A percentile compares a stretch with the other conserved stretches of the same genome.
Conservation (phyloP, 2,797 vertebrate genomes). For the Manis pentadactyla region DNA sequence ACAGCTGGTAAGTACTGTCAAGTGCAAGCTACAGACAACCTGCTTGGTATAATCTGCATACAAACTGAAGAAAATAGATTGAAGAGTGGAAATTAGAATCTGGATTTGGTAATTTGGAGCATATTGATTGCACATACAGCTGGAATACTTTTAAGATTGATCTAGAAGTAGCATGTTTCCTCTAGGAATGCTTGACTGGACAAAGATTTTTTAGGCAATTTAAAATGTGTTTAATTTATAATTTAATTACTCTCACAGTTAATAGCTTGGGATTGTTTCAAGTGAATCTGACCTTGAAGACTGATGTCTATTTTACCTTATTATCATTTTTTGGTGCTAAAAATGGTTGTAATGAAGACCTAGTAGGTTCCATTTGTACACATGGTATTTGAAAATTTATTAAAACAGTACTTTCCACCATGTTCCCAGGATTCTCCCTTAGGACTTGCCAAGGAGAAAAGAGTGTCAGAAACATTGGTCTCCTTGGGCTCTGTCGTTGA, state of each 20-base stretch:
- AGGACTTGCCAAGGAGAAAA: neutral
- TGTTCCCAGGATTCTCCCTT: neutral
- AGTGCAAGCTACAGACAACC: slow-evolving; percentile 56
- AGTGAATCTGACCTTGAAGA: slow-evolving; percentile 64
- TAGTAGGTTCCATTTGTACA: slow-evolving; percentile 38
- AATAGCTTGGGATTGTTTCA: slow-evolving; percentile 53
- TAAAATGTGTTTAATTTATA: slow-evolving; percentile 55
- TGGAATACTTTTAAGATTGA: slow-evolving; percentile 32
- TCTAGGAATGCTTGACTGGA: slow-evolving; percentile 52
- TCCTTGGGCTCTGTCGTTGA: neutral
- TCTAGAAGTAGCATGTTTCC: slow-evolving; percentile 1
- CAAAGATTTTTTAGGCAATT: slow-evolving; percentile 58
- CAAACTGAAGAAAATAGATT: slow-evolving; percentile 62
- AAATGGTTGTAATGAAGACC: neutral
- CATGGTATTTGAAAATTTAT: slow-evolving; percentile 1
- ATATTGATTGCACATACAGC: slow-evolving; percentile 54
- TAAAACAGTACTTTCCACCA: neutral
- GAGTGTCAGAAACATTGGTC: neutral
- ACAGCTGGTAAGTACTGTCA: slow-evolving; percentile 74
- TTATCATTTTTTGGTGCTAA: slow-evolving; percentile 15
- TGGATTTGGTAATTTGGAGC: slow-evolving; percentile 57
- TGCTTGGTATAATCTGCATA: slow-evolving; percentile 67
- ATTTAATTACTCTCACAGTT: slow-evolving; percentile 51
- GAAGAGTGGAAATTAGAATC: neutral
- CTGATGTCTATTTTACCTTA: slow-evolving; percentile 51